A percentile compares a stretch with the other conserved stretches of the same genome.
These are phyloP conservation scores for Aspidiotus destructor DNA, from an alignment of 2,888 invertebrate species.

Conservation along the genomic window DNA sequence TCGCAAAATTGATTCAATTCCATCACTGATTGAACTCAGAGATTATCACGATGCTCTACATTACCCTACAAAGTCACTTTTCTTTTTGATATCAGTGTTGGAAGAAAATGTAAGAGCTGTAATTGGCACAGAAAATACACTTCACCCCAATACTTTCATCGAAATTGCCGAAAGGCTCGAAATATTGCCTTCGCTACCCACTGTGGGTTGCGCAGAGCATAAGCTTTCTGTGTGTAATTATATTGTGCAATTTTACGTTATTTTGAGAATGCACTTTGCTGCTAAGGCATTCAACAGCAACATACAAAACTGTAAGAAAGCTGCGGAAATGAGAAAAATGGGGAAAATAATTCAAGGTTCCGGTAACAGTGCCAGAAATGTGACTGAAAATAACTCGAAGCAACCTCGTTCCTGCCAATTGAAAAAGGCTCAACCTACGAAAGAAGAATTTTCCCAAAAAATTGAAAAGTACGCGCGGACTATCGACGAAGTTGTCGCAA, in stretches of 20 bases:
- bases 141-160: neutral
- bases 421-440: no score
- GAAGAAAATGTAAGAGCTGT: neutral
- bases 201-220: neutral
- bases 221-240: neutral
- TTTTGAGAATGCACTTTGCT: neutral
- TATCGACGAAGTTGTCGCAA: no score
- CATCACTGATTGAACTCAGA: neutral
- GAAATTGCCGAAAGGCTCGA: neutral
- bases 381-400: no score
- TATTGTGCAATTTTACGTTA: neutral
- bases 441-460: no score
- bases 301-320: neutral
- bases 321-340: neutral
- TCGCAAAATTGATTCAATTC: neutral
- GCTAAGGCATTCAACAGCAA: neutral
- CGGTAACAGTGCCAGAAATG: no score
- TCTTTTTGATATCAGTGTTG: neutral
- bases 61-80: neutral
- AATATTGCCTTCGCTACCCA: neutral
- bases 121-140: neutral
- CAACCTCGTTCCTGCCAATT: no score
- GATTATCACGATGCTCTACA: neutral
- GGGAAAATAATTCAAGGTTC: neutral
- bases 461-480: no score